Evolutionary conservation across 53 echinoderm and acorn worm species (phyloP), one percentile per base, ranked within the genome.

Genomic region (Paracentrotus lividus): DNA sequence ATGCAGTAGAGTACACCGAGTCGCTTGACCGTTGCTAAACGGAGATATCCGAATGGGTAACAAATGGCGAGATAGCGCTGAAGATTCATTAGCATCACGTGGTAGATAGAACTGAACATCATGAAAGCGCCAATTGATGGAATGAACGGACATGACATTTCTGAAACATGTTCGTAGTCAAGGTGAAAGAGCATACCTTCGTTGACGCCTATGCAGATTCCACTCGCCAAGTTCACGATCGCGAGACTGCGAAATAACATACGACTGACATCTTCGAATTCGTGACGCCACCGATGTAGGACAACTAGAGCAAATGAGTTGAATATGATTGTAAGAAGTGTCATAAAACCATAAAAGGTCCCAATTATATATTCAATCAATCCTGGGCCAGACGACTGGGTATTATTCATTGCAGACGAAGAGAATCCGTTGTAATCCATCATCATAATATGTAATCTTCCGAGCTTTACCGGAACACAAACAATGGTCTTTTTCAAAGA

Each of bases 221-320:
- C 81, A 47, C 49, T 81, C 10, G 14, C 10, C 26, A 81, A 8
- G 49, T 81, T 49, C 12, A 81, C 12, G 47, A 47, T 27, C 45
- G 81, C 44, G n/a, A 81, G 44, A 45, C 14, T 81, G 10, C 21
- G 20, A 40, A 72, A 72, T 8, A 40, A 21, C 4, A 21, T 72
- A 38, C 81, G 81, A 47, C 81, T 26, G 5, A 81, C 26, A n/a
- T 49, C 81, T 1, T 81, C 81, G 18, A 81, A 81, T 18, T 81
- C 81, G 81, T 45, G 44, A 12, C 81, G 44, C 81, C 81, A 81
- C 12, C 81, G 81, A 81, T 81, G 81, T 5, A 81, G 81, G 5
- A 81, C 47, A 26, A 81, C 81, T 27, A 81, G 47, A 3, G 81
- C 81, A 7, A 45, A 81, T 5, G 47, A n/a, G 33, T 81, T 81